phyloP scores from a whole-genome alignment of 92 coral and sea anemone genomes.

The Bergia sp. region DNA sequence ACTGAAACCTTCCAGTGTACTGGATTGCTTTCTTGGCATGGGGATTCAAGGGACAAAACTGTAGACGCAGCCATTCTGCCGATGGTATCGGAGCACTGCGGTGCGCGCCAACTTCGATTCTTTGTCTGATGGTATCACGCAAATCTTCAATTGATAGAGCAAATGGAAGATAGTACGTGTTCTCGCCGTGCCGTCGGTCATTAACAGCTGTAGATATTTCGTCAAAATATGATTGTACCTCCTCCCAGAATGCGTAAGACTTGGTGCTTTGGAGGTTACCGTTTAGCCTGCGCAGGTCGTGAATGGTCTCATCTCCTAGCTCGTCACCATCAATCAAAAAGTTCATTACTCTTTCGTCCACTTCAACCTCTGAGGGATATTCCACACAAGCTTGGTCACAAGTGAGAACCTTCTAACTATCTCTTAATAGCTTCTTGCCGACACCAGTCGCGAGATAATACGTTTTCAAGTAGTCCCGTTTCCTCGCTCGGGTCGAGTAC shows the following conservation, averaged over 20 bases:
- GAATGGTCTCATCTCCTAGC: neutral
- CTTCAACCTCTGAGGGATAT: neutral
- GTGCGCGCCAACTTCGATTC: neutral
- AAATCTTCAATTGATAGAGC: constrained; percentile 16
- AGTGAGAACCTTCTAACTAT: no score
- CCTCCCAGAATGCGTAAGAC: neutral
- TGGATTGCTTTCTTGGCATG: constrained; percentile 9
- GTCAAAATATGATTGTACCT: neutral
- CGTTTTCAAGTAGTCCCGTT: no score
- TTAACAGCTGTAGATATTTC: constrained; percentile 2
- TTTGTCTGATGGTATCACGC: neutral
- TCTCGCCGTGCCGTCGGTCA: constrained; percentile 9
- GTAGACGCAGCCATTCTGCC: neutral
- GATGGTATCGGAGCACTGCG: constrained; percentile 1
- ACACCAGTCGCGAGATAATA: no score
- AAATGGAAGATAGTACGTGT: constrained; percentile 9
- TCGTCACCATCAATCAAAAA: neutral
- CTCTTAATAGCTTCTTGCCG: no score
- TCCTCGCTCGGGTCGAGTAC: no score
- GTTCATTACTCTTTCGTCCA: neutral
- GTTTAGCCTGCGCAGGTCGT: neutral
- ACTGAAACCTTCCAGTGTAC: constrained; percentile 17
- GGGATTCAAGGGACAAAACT: constrained; percentile 7
- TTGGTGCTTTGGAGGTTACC: neutral
- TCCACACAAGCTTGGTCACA: neutral